These are phyloP conservation scores for Propithecus perrieri DNA, from an alignment of 2,797 vertebrate species.

Conservation along the genomic window DNA sequence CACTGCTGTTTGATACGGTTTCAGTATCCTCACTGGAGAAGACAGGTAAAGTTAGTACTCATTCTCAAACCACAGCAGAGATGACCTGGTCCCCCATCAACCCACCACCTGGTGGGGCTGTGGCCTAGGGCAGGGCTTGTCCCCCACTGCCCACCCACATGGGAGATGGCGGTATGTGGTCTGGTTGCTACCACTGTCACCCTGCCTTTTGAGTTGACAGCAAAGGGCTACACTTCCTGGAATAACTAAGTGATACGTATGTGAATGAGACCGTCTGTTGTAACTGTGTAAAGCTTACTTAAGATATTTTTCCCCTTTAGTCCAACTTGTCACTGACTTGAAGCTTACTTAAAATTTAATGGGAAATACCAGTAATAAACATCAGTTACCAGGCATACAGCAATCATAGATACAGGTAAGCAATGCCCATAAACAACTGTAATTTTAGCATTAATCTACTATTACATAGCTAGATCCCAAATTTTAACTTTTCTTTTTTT, in stretches of 20 bases:
- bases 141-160: fast-evolving
- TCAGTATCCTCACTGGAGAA: constrained; percentile 88
- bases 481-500: background rate
- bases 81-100: background rate
- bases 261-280: background rate
- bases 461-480: background rate
- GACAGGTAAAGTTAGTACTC: background rate
- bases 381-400: background rate
- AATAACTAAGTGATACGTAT: background rate
- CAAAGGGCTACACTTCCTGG: background rate
- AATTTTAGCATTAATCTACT: background rate
- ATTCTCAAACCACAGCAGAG: background rate
- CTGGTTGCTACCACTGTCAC: background rate
- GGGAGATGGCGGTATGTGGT: background rate
- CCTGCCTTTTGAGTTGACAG: background rate
- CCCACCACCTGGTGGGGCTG: background rate
- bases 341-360: background rate
- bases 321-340: background rate
- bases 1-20: constrained; percentile 88
- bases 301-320: background rate
- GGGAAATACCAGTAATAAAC: background rate
- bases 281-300: background rate
- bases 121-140: background rate
- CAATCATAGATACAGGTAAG: background rate
- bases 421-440: background rate